Conservation (phyloP, 2,888 invertebrate genomes). For the Rhaphigaster nebulosa region DNA sequence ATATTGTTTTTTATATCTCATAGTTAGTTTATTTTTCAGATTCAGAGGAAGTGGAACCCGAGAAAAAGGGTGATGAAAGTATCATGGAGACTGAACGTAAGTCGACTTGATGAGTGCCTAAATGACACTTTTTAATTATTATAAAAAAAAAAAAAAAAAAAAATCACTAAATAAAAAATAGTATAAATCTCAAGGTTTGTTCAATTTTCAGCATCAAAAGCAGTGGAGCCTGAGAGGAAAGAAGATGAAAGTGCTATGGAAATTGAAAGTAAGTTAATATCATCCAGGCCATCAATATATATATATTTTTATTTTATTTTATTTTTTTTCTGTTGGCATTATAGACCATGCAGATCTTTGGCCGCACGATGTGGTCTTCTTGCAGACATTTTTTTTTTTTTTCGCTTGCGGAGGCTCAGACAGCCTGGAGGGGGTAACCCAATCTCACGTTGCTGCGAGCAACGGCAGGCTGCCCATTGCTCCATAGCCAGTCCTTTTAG, state of each 20-base stretch:
- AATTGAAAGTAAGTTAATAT: neutral
- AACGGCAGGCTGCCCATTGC: no score
- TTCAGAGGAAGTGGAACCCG: neutral
- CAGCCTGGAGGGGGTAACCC: no score
- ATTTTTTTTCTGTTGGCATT: neutral
- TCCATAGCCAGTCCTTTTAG: no score
- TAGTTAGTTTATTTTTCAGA: neutral
- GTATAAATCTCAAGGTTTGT: neutral
- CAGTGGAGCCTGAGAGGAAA: neutral
- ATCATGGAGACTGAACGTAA: neutral
- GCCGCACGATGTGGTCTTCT: no score
- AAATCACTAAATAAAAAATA: neutral
- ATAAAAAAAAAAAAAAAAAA: neutral
- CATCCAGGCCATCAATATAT: no score
- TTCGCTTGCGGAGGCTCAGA: no score
- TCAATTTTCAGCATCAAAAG: neutral
- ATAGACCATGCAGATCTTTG: no score
- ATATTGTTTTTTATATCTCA: no score
- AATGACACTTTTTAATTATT: neutral
- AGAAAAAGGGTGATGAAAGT: neutral
- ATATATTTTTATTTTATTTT: no score
- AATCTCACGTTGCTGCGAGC: no score
- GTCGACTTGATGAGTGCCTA: neutral
- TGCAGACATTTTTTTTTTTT: no score
- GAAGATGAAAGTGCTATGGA: neutral